A percentile compares a stretch with the other conserved stretches of the same genome.
Conservation (phyloP, 2,797 vertebrate species). For the Monodelphis domestica region DNA sequence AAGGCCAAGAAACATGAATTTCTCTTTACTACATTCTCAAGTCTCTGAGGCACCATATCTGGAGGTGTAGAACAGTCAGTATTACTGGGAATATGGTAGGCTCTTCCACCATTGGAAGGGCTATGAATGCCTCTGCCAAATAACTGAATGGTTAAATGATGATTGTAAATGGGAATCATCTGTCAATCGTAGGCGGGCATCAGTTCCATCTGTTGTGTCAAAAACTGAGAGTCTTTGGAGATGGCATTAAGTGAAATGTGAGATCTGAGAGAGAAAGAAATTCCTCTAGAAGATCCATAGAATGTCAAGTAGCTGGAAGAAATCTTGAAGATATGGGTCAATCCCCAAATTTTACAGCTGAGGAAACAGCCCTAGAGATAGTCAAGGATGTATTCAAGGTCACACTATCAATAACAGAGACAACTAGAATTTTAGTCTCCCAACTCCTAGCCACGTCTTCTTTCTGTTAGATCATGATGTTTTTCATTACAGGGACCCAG, state of each 20-base stretch:
- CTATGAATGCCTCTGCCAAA: constrained; percentile 37
- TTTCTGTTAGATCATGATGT: neutral
- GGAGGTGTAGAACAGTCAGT: neutral
- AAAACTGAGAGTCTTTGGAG: constrained; percentile 6
- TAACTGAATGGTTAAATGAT: constrained; percentile 56
- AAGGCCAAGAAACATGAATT: neutral
- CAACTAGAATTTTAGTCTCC: neutral
- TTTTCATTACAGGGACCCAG: neutral
- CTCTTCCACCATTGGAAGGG: constrained; percentile 8
- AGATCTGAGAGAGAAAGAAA: neutral
- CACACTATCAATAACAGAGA: neutral
- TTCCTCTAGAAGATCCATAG: neutral
- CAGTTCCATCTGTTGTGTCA: constrained; percentile 60
- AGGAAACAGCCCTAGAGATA: neutral
- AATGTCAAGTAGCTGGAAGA: neutral
- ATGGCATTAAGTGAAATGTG: constrained; percentile 16
- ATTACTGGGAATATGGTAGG: neutral
- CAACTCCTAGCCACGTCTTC: neutral
- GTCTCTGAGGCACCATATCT: neutral
- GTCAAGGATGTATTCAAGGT: neutral
- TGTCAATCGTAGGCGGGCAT: constrained; percentile 50
- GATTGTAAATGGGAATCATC: constrained; percentile 66
- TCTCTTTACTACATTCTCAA: neutral
- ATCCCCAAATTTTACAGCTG: neutral
- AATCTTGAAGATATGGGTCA: neutral